These are phyloP conservation scores for Oriolus oriolus DNA, from an alignment of 2,113 vertebrate species.

Conservation along the genomic window DNA sequence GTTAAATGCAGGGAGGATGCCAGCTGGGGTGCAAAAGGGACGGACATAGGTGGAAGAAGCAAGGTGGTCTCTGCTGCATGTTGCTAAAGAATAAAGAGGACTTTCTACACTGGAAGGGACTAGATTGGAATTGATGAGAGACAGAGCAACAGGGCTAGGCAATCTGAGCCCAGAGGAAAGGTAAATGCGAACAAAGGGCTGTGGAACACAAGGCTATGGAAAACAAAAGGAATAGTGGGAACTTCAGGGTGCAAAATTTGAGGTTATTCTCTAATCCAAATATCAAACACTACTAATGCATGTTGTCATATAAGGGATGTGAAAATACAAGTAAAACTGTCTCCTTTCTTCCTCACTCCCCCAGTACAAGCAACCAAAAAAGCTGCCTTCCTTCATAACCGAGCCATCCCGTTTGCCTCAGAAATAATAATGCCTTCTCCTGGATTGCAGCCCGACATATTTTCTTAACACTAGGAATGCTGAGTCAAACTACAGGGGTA, in stretches of 20 bases:
- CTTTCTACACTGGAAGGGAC: not conserved
- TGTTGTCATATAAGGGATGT: not conserved
- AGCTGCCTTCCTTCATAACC: not conserved
- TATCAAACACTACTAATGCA: not conserved
- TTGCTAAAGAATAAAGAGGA: not conserved
- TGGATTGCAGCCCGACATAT: not conserved
- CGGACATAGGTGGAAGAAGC: not conserved
- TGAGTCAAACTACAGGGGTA: not conserved
- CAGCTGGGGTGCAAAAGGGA: not conserved
- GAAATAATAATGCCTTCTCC: not conserved
- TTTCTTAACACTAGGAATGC: not conserved
- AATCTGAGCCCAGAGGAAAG: not conserved
- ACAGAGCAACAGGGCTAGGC: not conserved
- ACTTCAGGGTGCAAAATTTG: not conserved
- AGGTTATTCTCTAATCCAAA: not conserved
- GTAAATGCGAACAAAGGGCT: not conserved
- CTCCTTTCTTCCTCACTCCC: not conserved
- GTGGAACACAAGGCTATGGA: not conserved
- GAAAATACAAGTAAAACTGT: not conserved
- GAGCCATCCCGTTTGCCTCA: not conserved
- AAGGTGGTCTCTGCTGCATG: not conserved
- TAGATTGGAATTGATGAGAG: not conserved
- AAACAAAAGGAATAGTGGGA: not conserved
- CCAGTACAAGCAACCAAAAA: not conserved
- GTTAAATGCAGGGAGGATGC: not conserved